Evolutionary conservation across 1,140 invertebrate genomes (phyloP).

Genomic region (Eumaeus atala): DNA sequence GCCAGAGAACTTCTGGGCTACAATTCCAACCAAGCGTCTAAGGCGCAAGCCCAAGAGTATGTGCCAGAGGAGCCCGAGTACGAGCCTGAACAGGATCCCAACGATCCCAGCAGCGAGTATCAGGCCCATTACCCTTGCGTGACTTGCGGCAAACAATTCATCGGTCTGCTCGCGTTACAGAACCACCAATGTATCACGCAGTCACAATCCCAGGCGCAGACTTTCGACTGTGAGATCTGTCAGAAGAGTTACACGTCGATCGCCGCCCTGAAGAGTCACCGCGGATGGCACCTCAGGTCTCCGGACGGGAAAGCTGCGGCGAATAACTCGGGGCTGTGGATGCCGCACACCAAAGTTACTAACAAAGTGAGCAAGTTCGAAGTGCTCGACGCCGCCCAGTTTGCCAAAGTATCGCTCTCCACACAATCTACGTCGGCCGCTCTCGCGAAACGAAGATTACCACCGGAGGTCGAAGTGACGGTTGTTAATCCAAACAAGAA

Average conservation of each 20-base stretch:
- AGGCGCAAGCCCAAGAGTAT: conserved; percentile 43
- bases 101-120: conserved; percentile 54
- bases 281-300: conserved; percentile 76
- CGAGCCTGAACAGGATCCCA: conserved; percentile 46
- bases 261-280: conserved; percentile 75
- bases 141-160: conserved; percentile 67
- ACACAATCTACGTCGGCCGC: conserved; percentile 33
- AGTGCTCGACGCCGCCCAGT: conserved; percentile 45
- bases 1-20: conserved; percentile 67
- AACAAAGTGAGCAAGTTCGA: conserved; percentile 71
- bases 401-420: conserved; percentile 35
- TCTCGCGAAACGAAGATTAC: conserved; percentile 54
- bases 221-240: conserved; percentile 75
- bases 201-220: conserved; percentile 46
- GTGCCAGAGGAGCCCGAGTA: conserved; percentile 53
- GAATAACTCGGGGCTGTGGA: conserved; percentile 69
- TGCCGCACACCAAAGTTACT: conserved; percentile 71
- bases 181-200: conserved; percentile 67
- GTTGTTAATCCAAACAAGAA: conserved; percentile 70
- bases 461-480: conserved; percentile 69
- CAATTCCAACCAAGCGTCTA: conserved; percentile 57
- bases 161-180: conserved; percentile 61
- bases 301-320: conserved; percentile 72
- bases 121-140: conserved; percentile 67
- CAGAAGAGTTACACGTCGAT: conserved; percentile 76